Base-by-base conservation (phyloP, 2,888 invertebrate genomes). In the Megastigmus dorsalis region DNA sequence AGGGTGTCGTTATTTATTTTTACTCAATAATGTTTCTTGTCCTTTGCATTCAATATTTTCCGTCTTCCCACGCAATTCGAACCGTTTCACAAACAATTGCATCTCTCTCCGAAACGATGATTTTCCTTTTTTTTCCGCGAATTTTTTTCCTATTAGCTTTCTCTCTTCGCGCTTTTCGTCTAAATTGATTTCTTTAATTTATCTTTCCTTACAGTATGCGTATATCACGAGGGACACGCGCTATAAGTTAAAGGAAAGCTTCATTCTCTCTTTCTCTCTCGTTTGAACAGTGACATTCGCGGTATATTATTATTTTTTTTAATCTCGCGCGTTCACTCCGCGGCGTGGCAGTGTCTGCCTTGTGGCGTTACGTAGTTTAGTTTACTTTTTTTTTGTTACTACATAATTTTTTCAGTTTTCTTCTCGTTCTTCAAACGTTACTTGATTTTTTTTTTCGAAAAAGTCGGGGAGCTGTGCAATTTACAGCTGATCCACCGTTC, bases 321-420 rank as follows among this genome's bases (percentile, higher is more conserved):
- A 78, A 81, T 81, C 79, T 82, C 79, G 78, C 81, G 80, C 50
- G 74, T 79, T 82, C 82, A 81, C 82, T 82, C 82, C 80, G 82
- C 81, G 81, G 80, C 83, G 81, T 86, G 86, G 86, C 87, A 87
- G 86, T 87, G 87, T 84, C 85, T 82, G 84, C 86, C 86, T 84
- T 82, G 81, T 82, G 86, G 85, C 84, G 82, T 84, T 85, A 65
- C 76, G 71, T 67, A 68, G 48, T 52, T 76, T 65, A 59, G 48
- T 75, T 60, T 66, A 63, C 30, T 54, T 54, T 36, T 48, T 73
- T 65, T 62, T 45, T 55, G 13, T 33, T 68, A n/a, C n/a, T n/a
- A 52, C 52, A 38, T 41, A 23, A 15, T 50, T 68, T 36, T 50
- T 73, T 70, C 38, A 43, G 1, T 59, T 70, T n/a, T n/a, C n/a